phyloP scores from a whole-genome alignment of 2,113 vertebrate genomes.

The Diadophis punctatus region DNA sequence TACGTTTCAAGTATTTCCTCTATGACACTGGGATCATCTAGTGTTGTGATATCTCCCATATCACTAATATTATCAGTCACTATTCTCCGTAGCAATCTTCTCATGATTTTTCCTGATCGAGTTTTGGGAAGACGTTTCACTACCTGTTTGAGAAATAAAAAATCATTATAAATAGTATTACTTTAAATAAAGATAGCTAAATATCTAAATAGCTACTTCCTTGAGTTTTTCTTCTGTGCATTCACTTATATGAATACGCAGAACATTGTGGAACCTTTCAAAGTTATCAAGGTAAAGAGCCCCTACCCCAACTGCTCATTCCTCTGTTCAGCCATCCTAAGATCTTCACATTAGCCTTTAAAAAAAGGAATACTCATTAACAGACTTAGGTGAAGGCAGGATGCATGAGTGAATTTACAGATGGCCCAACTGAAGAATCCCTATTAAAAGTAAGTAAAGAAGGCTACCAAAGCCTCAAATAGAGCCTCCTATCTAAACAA shows the following conservation, averaged over 20 bases:
- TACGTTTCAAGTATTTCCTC: slow-evolving; percentile 76
- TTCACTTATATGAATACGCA: neutral
- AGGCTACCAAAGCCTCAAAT: neutral
- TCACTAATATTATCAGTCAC: slow-evolving; percentile 60
- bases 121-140: slow-evolving; percentile 92
- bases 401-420: neutral
- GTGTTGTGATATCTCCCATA: slow-evolving; percentile 83
- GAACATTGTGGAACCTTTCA: neutral
- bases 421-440: neutral
- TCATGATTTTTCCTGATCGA: slow-evolving; percentile 91
- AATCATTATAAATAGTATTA: neutral
- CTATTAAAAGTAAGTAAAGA: neutral
- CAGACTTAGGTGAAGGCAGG: neutral
- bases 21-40: slow-evolving; percentile 84
- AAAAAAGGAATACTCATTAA: neutral
- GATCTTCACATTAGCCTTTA: neutral
- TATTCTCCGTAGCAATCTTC: slow-evolving; percentile 83
- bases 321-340: neutral
- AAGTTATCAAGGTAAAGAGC: neutral
- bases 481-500: neutral
- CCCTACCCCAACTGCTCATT: neutral
- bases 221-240: neutral
- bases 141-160: slow-evolving; percentile 65
- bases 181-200: neutral
- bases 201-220: neutral